A percentile compares a stretch with the other conserved stretches of the same genome.
These are phyloP conservation scores for Epirrhoe alternata DNA, from an alignment of 2,888 invertebrate genomes.

Conservation along the genomic window DNA sequence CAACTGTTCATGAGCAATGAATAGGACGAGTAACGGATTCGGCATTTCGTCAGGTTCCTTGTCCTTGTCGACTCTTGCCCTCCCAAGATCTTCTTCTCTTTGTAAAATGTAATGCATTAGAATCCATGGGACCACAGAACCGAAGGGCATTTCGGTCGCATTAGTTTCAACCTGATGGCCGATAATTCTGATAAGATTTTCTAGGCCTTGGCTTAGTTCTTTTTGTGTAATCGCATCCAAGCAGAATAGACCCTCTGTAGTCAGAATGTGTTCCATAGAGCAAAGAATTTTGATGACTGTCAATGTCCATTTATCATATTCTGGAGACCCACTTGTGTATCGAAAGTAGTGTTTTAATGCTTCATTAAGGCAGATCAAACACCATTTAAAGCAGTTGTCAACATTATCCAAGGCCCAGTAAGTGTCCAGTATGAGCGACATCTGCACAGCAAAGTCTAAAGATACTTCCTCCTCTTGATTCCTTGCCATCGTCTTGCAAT, in stretches of 20 bases:
- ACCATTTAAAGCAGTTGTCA: slow-evolving; percentile 90
- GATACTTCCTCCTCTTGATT: slow-evolving; percentile 78
- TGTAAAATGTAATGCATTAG: slow-evolving; percentile 92
- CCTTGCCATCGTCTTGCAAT: slow-evolving; percentile 74
- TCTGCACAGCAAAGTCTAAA: slow-evolving; percentile 84
- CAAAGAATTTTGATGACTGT: slow-evolving; percentile 77
- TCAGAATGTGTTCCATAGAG: slow-evolving; percentile 77
- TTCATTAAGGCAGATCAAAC: slow-evolving; percentile 91
- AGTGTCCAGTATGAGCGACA: slow-evolving; percentile 87
- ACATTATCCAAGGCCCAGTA: slow-evolving; percentile 86
- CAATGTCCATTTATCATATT: slow-evolving; percentile 78
- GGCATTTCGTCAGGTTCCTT: slow-evolving; percentile 86
- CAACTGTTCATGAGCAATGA: slow-evolving; percentile 93
- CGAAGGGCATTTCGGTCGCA: slow-evolving; percentile 87
- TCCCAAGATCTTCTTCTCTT: slow-evolving; percentile 89
- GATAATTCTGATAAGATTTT: slow-evolving; percentile 90
- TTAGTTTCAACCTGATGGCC: slow-evolving; percentile 92
- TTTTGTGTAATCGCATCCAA: slow-evolving; percentile 84
- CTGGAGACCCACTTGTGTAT: slow-evolving; percentile 70
- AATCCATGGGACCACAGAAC: slow-evolving; percentile 92
- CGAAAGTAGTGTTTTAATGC: slow-evolving; percentile 87
- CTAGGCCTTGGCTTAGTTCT: slow-evolving; percentile 88
- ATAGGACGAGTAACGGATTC: slow-evolving; percentile 90
- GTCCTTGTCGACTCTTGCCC: slow-evolving; percentile 78
- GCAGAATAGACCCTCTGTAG: slow-evolving; percentile 73